A percentile compares a stretch with the other conserved stretches of the same genome.
Conservation (phyloP, 2,888 invertebrate species). For the Ganaspis brasiliensis region DNA sequence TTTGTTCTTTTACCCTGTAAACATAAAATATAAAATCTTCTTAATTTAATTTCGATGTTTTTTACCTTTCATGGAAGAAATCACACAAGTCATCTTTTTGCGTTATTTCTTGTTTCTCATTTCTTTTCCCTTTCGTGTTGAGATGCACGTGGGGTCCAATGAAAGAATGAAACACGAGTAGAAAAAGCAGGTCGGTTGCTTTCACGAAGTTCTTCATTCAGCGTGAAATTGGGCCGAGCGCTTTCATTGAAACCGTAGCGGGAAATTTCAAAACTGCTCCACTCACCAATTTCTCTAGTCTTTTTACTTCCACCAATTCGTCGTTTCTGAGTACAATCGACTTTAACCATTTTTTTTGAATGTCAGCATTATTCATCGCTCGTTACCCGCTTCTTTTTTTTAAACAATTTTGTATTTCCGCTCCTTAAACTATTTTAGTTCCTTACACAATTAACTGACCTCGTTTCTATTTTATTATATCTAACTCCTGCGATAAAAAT, state of each 20-base stretch:
- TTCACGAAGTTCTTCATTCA: slow-evolving; percentile 36
- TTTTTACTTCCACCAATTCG: slow-evolving; percentile 3
- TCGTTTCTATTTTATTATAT: not conserved
- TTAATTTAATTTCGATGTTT: no score
- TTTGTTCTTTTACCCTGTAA: no score
- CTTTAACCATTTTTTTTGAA: not conserved
- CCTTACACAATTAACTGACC: not conserved
- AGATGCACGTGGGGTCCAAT: slow-evolving; percentile 22
- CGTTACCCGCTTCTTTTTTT: not conserved
- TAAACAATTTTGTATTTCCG: not conserved
- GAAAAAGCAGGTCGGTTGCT: slow-evolving; percentile 39
- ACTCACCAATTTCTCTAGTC: slow-evolving; percentile 29
- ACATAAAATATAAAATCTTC: no score
- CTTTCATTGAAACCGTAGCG: slow-evolving; percentile 35
- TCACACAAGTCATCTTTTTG: not conserved
- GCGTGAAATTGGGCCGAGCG: slow-evolving; percentile 36
- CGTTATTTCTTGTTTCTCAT: slow-evolving; percentile 6
- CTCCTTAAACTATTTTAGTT: not conserved
- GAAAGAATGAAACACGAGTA: slow-evolving; percentile 15
- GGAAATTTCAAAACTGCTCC: slow-evolving; percentile 34
- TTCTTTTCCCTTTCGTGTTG: slow-evolving; percentile 6
- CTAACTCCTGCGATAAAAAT: not conserved
- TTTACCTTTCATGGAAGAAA: not conserved
- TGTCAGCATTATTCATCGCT: not conserved
- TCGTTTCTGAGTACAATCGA: slow-evolving; percentile 1